Evolutionary conservation across 2,797 vertebrate genomes (phyloP).

Genomic region (Hippopotamyrus pictus): DNA sequence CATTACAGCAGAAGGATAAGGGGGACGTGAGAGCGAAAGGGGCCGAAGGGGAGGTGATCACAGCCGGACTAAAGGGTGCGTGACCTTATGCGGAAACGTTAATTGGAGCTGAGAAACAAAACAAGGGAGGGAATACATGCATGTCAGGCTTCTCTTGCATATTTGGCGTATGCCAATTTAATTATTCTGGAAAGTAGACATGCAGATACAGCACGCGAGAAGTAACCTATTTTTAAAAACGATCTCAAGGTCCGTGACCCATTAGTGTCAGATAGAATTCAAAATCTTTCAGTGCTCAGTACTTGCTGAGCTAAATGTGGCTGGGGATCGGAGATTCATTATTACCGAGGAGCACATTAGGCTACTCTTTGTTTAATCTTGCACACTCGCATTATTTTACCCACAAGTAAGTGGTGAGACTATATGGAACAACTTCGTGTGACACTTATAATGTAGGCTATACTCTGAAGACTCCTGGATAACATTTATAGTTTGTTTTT

Average conservation of each 20-base stretch:
- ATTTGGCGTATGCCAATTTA: constrained; percentile 12
- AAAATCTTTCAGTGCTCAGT: neutral
- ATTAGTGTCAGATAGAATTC: constrained; percentile 19
- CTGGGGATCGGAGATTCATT: neutral
- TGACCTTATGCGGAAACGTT: constrained; percentile 2
- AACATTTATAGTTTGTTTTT: neutral
- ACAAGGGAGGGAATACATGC: neutral
- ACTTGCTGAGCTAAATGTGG: neutral
- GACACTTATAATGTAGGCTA: neutral
- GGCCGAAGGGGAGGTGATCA: neutral
- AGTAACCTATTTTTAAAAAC: neutral
- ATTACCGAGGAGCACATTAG: neutral
- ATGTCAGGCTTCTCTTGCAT: neutral
- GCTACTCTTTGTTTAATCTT: neutral
- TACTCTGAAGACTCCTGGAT: neutral
- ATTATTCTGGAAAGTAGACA: neutral
- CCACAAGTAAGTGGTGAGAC: neutral
- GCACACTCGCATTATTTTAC: neutral
- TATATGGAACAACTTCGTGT: neutral
- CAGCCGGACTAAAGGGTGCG: constrained; percentile 2
- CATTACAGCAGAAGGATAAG: neutral
- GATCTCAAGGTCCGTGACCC: neutral
- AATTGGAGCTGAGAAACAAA: constrained; percentile 1
- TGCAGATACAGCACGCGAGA: neutral
- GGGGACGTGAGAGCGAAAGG: neutral